Base-by-base conservation (phyloP, 2,888 invertebrate genomes). In the Neocrepidodera transversa region DNA sequence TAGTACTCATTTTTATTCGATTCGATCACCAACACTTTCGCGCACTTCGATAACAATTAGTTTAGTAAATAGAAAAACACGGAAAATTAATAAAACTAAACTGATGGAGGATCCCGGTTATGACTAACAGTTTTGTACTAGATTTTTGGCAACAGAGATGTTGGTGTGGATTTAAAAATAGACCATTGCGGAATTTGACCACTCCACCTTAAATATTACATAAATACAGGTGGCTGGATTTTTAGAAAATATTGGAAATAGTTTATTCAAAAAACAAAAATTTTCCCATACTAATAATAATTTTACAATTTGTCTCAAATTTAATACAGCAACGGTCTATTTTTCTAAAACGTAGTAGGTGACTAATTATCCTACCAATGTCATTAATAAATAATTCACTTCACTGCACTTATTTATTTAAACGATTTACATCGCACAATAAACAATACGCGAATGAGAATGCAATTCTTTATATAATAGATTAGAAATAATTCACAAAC, bases 1-100 rank as follows among this genome's bases (percentile, higher is more conserved):
- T 72, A 72, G 71, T 71, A 70, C 84, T 82, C 85, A 85, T 85
- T 79, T 63, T 65, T 48, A n/a, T 7, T 10, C 26, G 36, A 35
- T 42, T 35, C 10, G 20, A 36, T 20, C 49, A 43, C 30, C 30
- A 14, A 11, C 50, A 45, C 43, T 57, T 50, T 17, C 16, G 10
- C 5, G 16, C 17, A 17, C 38, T 32, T 32, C 10, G 10, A 14
- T 7, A 14, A 2, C 38, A 38, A 38, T 38, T 38, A 16, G 38
- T 38, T n/a, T 23, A 38, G 3, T 18, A 17, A 16, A 5, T 13
- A 14, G 8, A 10, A 45, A 26, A 14, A 43, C 13, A 20, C 11
- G 20, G n/a, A 14, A 17, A 26, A 26, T 45, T 3, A 8, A 23
- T 26, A 14, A 1, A 32, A 43, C 45, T 53, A 58, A 62, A 60